Evolutionary conservation across 2,113 vertebrate genomes (phyloP), one percentile per base, ranked within the genome.

Genomic region (Panurus biarmicus): DNA sequence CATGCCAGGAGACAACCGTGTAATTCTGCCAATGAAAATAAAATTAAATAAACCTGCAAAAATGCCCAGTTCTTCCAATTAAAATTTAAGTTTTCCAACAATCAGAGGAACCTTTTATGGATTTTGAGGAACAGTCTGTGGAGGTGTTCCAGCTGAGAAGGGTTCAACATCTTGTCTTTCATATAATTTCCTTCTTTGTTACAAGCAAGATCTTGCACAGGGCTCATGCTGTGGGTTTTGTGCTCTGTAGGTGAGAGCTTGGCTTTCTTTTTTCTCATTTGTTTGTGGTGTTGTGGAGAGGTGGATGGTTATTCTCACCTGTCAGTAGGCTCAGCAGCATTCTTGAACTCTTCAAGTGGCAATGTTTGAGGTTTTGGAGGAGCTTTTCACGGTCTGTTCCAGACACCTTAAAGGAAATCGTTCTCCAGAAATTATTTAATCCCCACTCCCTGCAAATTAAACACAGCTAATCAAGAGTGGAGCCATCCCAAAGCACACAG

Each of bases 1-100:
- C 94, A 90, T 95, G 97, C 86, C 92, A 87, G 78, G 82, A 96
- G 95, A 89, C 42, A 94, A 79, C 57, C 1, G 1, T 61, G 75
- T 60, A 77, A 14, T 84, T 91, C 81, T 81, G 78, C 28, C 61
- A 71, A 36, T 94, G 75, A 80, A 91, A 87, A 78, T 35, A 79
- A 58, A 86, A 67, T 28, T 18, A 23, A 56, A 61, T 50, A 74
- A 44, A n/a, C 4, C 5, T n/a, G 53, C 72, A 87, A 57, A 85
- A 73, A 48, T 58, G 6, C 38, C 60, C 38, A 83, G 6, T 76
- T 84, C 65, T 92, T 89, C 45, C 60, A 60, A 70, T 95, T 83
- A 74, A 76, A 87, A 74, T 67, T 79, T 58, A 47, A 11, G 65
- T 75, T 76, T 70, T 51, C 8, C 56, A 53, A 25, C 23, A 47